Evolutionary conservation across 2,113 vertebrate species (phyloP).

Genomic region (Athene cunicularia): DNA sequence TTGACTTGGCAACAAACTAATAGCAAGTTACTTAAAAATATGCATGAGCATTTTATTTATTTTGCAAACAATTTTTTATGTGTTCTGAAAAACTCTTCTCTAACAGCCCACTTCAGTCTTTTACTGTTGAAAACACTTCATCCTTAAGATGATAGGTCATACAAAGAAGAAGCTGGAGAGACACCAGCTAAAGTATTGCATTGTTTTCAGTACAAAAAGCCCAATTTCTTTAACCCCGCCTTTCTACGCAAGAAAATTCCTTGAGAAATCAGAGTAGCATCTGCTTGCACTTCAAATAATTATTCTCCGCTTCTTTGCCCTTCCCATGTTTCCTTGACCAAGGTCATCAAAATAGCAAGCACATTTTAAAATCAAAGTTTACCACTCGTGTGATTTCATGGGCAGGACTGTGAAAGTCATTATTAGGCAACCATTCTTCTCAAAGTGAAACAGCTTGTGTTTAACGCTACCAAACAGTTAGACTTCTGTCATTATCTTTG

Average conservation of each 20-base stretch:
- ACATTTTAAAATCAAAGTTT: slow-evolving; percentile 2
- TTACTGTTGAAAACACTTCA: not conserved
- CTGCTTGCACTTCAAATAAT: not conserved
- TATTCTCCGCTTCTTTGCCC: not conserved
- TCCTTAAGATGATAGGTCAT: not conserved
- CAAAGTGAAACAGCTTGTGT: not conserved
- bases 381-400: not conserved
- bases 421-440: not conserved
- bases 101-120: not conserved
- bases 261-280: slow-evolving; percentile 11
- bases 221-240: not conserved
- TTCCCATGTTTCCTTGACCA: not conserved
- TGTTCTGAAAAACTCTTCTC: not conserved
- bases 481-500: not conserved
- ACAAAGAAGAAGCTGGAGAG: not conserved
- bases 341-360: slow-evolving; percentile 1
- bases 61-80: not conserved
- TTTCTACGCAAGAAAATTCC: not conserved
- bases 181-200: not conserved
- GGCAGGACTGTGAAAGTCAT: not conserved
- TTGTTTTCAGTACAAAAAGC: not conserved
- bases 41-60: too few relatives aligned
- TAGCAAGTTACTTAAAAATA: too few relatives aligned
- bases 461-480: not conserved
- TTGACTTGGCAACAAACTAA: not conserved